A percentile compares a stretch with the other conserved stretches of the same genome.
These are phyloP conservation scores for Eupithecia abbreviata DNA, from an alignment of 2,888 invertebrate species.

Conservation along the genomic window DNA sequence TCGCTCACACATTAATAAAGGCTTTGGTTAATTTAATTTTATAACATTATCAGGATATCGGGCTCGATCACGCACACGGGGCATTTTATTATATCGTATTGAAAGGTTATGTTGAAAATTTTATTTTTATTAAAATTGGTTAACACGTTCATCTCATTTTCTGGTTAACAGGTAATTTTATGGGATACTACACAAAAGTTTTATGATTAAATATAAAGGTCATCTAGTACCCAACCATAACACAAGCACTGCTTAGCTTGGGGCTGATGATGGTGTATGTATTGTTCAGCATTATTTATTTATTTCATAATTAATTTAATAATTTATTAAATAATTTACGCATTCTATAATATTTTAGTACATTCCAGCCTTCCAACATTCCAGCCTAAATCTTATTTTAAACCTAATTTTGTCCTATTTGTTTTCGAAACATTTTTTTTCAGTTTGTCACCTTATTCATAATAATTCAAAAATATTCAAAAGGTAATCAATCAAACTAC, in stretches of 20 bases:
- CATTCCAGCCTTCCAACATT: background rate
- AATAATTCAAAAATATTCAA: background rate
- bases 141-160: conserved; percentile 9
- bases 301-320: too few species aligned
- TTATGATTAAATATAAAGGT: background rate
- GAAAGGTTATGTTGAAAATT: conserved; percentile 36
- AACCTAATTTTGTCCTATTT: background rate
- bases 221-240: too few species aligned
- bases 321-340: background rate
- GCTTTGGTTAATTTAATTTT: conserved; percentile 29
- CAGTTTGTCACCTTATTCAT: background rate
- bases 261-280: too few species aligned
- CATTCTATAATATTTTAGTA: background rate
- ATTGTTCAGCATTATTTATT: too few species aligned
- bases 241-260: too few species aligned
- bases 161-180: background rate
- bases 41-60: conserved; percentile 31
- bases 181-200: background rate
- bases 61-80: conserved; percentile 23
- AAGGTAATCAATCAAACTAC: conserved; percentile 19
- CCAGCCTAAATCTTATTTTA: background rate
- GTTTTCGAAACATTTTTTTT: background rate
- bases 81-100: conserved; percentile 32
- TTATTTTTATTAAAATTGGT: conserved; percentile 26
- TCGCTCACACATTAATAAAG: conserved; percentile 27